phyloP scores from a whole-genome alignment of 2,888 invertebrate genomes.

The Philopedon plagiatum region DNA sequence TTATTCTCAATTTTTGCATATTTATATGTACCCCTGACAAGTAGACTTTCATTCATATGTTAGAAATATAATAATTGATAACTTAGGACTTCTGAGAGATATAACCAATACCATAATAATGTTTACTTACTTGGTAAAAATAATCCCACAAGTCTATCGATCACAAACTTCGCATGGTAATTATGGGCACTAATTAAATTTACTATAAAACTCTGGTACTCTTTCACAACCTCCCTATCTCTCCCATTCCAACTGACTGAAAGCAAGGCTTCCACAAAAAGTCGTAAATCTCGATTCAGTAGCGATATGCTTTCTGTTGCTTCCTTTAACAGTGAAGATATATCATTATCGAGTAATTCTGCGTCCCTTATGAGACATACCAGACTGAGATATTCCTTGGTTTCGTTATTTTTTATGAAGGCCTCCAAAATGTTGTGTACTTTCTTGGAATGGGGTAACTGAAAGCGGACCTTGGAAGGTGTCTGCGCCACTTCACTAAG shows the following conservation, averaged over 20 bases:
- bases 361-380: constrained; percentile 70
- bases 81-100: neutral
- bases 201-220: constrained; percentile 76
- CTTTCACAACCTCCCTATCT: constrained; percentile 69
- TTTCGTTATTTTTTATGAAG: constrained; percentile 65
- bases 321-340: constrained; percentile 72
- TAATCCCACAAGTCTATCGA: constrained; percentile 74
- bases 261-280: constrained; percentile 75
- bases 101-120: neutral
- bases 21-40: no score
- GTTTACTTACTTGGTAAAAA: constrained; percentile 73
- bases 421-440: constrained; percentile 69
- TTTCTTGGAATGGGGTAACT: constrained; percentile 69
- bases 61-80: constrained; percentile 52
- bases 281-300: constrained; percentile 72
- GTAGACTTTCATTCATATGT: no score
- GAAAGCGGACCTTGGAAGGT: constrained; percentile 66
- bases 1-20: no score
- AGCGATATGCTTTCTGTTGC: constrained; percentile 74
- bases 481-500: constrained; percentile 53
- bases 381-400: constrained; percentile 70
- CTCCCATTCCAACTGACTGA: constrained; percentile 74
- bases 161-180: constrained; percentile 75
- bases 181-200: constrained; percentile 80
- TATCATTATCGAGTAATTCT: constrained; percentile 72